Evolutionary conservation across 2,797 vertebrate species (phyloP).

Genomic region (Acanthopagrus latus): DNA sequence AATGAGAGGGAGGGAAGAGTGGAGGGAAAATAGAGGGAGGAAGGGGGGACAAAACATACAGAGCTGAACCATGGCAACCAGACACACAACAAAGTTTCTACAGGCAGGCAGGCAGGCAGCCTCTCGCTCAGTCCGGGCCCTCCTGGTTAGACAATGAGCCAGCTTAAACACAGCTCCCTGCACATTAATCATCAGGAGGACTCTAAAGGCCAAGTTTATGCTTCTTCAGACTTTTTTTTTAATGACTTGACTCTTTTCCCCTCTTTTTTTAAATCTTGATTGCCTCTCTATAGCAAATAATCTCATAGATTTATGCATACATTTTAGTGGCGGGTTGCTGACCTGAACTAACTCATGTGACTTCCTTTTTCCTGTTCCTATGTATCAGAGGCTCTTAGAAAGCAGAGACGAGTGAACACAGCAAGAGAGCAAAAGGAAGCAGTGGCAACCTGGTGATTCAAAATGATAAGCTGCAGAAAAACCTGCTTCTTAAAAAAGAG

Average conservation of each 20-base stretch:
- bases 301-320: slow-evolving; percentile 8
- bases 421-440: slow-evolving; percentile 36
- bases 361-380: slow-evolving; percentile 74
- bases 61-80: slow-evolving; percentile 83
- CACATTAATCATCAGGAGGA: slow-evolving; percentile 76
- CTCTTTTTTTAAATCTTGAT: background rate
- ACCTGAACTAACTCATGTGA: slow-evolving; percentile 50
- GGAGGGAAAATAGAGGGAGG: slow-evolving; percentile 24
- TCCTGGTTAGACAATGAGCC: slow-evolving; percentile 74
- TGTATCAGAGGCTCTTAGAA: slow-evolving; percentile 50
- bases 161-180: slow-evolving; percentile 68
- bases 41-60: slow-evolving; percentile 71
- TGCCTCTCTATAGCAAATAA: slow-evolving; percentile 26
- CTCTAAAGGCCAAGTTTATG: slow-evolving; percentile 41
- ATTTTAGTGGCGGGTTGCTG: slow-evolving; percentile 30
- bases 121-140: slow-evolving; percentile 66
- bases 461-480: slow-evolving; percentile 16
- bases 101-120: slow-evolving; percentile 76
- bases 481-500: background rate
- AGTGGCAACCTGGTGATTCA: background rate
- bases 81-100: slow-evolving; percentile 85
- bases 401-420: slow-evolving; percentile 16
- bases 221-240: slow-evolving; percentile 16
- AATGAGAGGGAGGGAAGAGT: slow-evolving; percentile 25
- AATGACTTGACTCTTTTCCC: slow-evolving; percentile 11